Conservation (phyloP, 2,888 invertebrate species). For the Criorhina ranunculi region DNA sequence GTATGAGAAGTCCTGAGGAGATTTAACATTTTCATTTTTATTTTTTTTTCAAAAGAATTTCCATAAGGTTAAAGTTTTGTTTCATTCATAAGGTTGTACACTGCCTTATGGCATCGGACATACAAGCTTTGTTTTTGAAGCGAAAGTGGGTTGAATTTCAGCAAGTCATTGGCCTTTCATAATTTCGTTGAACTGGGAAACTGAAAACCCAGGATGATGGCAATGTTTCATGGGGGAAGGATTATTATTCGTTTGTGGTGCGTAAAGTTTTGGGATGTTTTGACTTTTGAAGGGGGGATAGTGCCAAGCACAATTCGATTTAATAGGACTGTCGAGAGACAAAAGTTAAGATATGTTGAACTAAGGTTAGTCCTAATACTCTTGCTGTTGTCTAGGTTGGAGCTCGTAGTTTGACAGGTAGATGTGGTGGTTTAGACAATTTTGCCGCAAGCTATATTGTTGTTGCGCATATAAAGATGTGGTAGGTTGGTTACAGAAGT, state of each 20-base stretch:
- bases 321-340: too few relatives aligned
- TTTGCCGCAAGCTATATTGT: too few relatives aligned
- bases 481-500: too few relatives aligned
- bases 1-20: slow-evolving; percentile 10
- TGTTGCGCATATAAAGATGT: too few relatives aligned
- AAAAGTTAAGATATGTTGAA: too few relatives aligned
- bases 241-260: slow-evolving; percentile 7
- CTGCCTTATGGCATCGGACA: slow-evolving; percentile 21
- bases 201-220: slow-evolving; percentile 6
- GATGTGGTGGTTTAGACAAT: too few relatives aligned
- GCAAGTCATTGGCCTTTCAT: slow-evolving; percentile 41
- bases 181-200: slow-evolving; percentile 17
- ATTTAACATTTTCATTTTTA: background rate
- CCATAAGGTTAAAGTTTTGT: slow-evolving; percentile 17
- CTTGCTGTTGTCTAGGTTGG: too few relatives aligned
- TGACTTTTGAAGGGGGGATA: too few relatives aligned
- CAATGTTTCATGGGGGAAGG: background rate
- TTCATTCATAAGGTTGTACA: slow-evolving; percentile 22
- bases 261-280: background rate
- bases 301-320: too few relatives aligned
- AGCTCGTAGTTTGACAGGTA: too few relatives aligned
- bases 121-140: slow-evolving; percentile 22
- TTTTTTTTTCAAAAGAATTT: background rate
- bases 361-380: too few relatives aligned
- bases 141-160: slow-evolving; percentile 23